Evolutionary conservation across 2,888 invertebrate species (phyloP), one percentile per base, ranked within the genome.

Genomic region (Heliconius ethilla): DNA sequence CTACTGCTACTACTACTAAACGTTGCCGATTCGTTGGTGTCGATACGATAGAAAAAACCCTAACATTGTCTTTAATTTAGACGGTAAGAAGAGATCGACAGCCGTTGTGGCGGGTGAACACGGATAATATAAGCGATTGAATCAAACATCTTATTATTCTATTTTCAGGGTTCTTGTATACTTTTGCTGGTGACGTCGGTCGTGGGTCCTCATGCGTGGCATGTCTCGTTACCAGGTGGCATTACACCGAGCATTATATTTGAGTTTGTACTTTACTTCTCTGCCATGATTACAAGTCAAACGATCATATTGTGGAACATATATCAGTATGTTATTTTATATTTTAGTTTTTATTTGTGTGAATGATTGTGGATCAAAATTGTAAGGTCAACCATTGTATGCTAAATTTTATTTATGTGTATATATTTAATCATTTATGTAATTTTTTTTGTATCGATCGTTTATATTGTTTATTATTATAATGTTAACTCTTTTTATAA

Each of bases 231-330:
- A 74, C 96, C 96, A 0, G 96, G 96, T 75, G 96, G 96, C 51
- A 88, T 97, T 79, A 95, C 97, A 0, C 95, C 97, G 76, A 98
- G 98, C 37, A 95, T 96, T 81, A 92, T 97, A 81, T 97, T 99
- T 89, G 99, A 99, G 94, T 92, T 97, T 82, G 90, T 97, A 29
- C 95, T 99, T 78, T 99, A 99, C 91, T 94, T 97, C 83, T 97
- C 97, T 79, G 97, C 98, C 15, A 95, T 98, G 87, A 95, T 96
- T 81, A 95, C 98, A 76, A 99, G 98, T 88, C 96, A 99, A 86
- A 98, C 99, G 18, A 96, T 98, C 87, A 97, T 99, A 75, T 88
- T 98, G 76, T 97, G 97, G 95, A 99, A 99, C 92, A 97, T 99
- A 84, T 98, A 98, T 94, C 96, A 96, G 96, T 95, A 79, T 81